Evolutionary conservation across 2,113 vertebrate genomes (phyloP), one percentile per base, ranked within the genome.

Genomic region (Verasper variegatus): DNA sequence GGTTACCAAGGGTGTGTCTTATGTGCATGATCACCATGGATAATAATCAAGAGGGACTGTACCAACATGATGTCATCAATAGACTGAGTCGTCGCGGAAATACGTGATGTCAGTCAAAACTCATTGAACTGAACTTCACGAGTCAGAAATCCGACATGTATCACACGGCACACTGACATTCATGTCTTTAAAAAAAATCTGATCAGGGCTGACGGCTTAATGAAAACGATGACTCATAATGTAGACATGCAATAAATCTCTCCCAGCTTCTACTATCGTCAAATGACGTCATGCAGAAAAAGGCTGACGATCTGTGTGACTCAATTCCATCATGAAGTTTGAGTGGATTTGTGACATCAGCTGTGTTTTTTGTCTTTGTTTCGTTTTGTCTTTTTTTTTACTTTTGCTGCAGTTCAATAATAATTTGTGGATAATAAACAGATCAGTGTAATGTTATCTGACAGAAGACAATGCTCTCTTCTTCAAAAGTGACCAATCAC

Each of bases 401-500:
- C 18, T 68, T 56, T 23, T 67, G 2, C 54, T 35, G 40, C 17
- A 4, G 13, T 51, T 31, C 49, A 35, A 24, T 57, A 58, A 45
- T 31, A 23, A 54, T 73, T 62, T 58, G 24, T 31, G 24, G 3
- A 12, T 75, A 52, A 75, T 59, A 60, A 68, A 72, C 15, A 9
- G 58, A 72, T 72, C 35, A 10, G 18, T 15, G 21, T 18, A 4
- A 56, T 4, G 47, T 51, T 23, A 40, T 72, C 26, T 15, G 4
- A 74, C 65, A 76, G 57, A 76, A 75, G 71, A 82, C 62, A 47
- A 60, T 26, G 57, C 71, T 67, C 68, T 86, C 45, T 51, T 76
- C 81, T 74, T 55, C 45, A 82, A 45, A 80, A 84, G 75, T 76
- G 76, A 83, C 79, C 56, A 58, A 65, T 80, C 74, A 62, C 62